These are phyloP conservation scores for Pterostichus niger DNA, from an alignment of 2,888 invertebrate genomes.

Conservation along the genomic window DNA sequence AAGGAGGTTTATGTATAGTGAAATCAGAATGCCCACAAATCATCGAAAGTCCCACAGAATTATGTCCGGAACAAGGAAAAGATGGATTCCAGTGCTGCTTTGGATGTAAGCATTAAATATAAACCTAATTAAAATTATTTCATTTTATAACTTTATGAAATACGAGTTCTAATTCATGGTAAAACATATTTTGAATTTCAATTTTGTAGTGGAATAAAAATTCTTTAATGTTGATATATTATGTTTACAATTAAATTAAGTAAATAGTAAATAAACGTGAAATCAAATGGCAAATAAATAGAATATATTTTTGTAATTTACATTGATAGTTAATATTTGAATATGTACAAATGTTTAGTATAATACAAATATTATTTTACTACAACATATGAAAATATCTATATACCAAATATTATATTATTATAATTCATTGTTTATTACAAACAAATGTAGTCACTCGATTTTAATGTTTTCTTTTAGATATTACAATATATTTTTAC, in stretches of 20 bases:
- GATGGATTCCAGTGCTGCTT: slow-evolving; percentile 53
- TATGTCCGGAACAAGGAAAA: slow-evolving; percentile 53
- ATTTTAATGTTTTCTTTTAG: background rate
- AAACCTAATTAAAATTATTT: background rate
- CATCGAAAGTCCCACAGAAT: background rate
- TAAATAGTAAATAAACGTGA: slow-evolving; percentile 4
- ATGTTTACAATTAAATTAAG: background rate
- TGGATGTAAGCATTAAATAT: slow-evolving; percentile 51
- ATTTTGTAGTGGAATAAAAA: background rate
- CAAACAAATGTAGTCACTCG: background rate
- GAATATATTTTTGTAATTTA: slow-evolving; percentile 24
- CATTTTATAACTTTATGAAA: no score
- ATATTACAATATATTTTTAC: no score
- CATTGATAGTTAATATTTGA: slow-evolving; percentile 22
- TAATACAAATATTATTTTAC: slow-evolving; percentile 26
- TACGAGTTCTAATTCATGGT: background rate
- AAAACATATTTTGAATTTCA: background rate
- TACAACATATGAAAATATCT: slow-evolving; percentile 18
- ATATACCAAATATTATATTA: slow-evolving; percentile 28
- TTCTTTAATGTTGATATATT: background rate
- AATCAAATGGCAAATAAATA: slow-evolving; percentile 1
- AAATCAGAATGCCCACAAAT: slow-evolving; percentile 28
- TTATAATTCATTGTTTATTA: slow-evolving; percentile 18
- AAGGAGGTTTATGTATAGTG: slow-evolving; percentile 56
- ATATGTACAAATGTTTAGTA: slow-evolving; percentile 2